Evolutionary conservation across 92 coral and sea anemone species (phyloP), one percentile per base, ranked within the genome.

Genomic region (Zoanthus solanderi): DNA sequence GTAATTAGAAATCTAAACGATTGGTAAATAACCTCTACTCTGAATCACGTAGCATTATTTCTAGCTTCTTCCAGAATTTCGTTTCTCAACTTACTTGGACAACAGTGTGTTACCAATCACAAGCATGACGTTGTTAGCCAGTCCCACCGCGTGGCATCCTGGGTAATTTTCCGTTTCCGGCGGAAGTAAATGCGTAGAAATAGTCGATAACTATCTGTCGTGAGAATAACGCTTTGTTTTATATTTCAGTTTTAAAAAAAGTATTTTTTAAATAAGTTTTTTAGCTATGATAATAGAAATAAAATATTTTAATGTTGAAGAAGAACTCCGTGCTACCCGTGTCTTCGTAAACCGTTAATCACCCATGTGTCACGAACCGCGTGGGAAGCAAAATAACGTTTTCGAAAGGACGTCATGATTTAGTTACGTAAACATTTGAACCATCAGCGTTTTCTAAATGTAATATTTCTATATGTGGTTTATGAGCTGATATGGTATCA

Each of bases 71-170:
- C 69, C 80, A 74, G 72, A 67, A 45, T 28, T 17, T 5, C n/a
- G 48, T 63, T 68, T 76, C 61, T 6, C 69, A 47, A 48, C 68
- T 86, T 76, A 48, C 68, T 86, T 76, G 76, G 80, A 69, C 74
- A 66, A 78, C 82, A 28, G 67, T 77, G 83, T 83, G 78, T 84
- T 88, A 83, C 92, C 89, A 88, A 78, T 88, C 92, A 91, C 94
- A 91, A 90, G 90, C 94, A 85, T 95, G 98, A 95, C 98, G 98
- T 95, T 95, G 90, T 95, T 95, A 93, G 98, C 96, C 98, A 95
- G 86, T 47, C 91, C 95, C 77, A 60, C 68, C 91, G 92, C 94
- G 89, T 53, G 34, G 96, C 83, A 91, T 88, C 72, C 11, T 72
- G 98, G 98, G 93, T 63, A 63, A 80, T 58, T 71, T 32, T 17